Base-by-base conservation (phyloP, 2,797 vertebrate species). In the Momotus momota region DNA sequence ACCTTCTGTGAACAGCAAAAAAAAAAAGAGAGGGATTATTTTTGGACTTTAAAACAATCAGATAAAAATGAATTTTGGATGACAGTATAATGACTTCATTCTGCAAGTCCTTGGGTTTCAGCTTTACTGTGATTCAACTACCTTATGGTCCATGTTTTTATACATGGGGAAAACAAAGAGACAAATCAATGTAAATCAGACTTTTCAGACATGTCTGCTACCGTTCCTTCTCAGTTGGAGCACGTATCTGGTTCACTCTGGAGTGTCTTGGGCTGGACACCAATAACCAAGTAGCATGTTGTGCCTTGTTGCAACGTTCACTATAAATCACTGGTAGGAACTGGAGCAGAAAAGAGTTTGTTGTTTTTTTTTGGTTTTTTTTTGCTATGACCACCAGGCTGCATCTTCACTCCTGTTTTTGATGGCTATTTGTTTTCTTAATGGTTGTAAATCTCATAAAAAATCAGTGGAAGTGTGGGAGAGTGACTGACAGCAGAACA, bases 371-470 rank as follows among this genome's bases (percentile, higher is more conserved):
- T 35, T 7, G 35, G 7, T 35, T 35, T 35, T 35, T 35, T 35
- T 77, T 71, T 91, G 45, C 61, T 88, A 78, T 93, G 80, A 14
- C 61, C 14, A 13, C 82, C 48, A 41, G 51, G n/a, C 54, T 71
- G 29, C 23, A 18, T 66, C 55, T 87, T 84, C 33, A 21, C 52
- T 80, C 38, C 67, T 48, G 60, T 31, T 81, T 93, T 77, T 67
- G 92, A 49, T 73, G 92, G 78, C 83, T 93, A 25, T 70, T 92
- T 5, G 1, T 93, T 93, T 90, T 77, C 55, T 81, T 91, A 90
- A 81, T 75, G 46, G 38, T 70, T 94, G 81, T 92, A 91, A 89
- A 83, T 81, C 80, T 91, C 54, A 35, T 90, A 82, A 92, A 81
- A 89, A 96, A 46, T 66, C 29, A 25, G 67, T 41, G 86, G 64